Percentiles rank a stretch among this genome's conserved stretches.
These are phyloP conservation scores for Gymnoscopelus braueri DNA, from an alignment of 2,797 vertebrate genomes.

Conservation along the genomic window DNA sequence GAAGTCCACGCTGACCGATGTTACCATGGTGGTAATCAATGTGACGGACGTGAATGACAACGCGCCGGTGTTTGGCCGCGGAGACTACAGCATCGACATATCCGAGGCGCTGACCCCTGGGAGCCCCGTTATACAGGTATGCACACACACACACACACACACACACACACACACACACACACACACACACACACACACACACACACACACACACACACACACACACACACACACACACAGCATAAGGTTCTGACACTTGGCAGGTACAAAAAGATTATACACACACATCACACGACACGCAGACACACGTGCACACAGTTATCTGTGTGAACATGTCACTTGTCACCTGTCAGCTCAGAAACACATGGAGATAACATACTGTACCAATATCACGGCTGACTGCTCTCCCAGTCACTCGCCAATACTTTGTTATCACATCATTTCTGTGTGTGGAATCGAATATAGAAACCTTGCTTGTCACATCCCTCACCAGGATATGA, in stretches of 20 bases:
- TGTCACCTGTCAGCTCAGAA: conserved; percentile 28
- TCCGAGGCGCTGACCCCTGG: conserved; percentile 86
- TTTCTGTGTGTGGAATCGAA: no score
- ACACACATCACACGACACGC: conserved; percentile 1
- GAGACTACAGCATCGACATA: conserved; percentile 82
- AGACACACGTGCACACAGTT: conserved; percentile 9
- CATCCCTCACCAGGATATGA: no score
- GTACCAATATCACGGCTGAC: conserved; percentile 54
- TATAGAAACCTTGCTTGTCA: no score
- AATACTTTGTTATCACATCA: no score
- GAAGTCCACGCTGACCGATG: conserved; percentile 86
- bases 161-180: conserved; percentile 2
- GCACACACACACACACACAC: not conserved
- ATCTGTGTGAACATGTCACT: conserved; percentile 32
- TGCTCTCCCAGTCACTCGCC: no score
- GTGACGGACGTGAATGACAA: conserved; percentile 95
- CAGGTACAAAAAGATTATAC: not conserved
- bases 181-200: not conserved
- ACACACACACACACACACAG: not conserved
- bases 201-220: conserved; percentile 13
- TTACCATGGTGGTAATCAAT: conserved; percentile 89
- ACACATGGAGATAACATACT: conserved; percentile 41
- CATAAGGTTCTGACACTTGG: not conserved
- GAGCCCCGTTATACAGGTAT: conserved; percentile 86
- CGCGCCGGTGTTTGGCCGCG: conserved; percentile 83